Evolutionary conservation across 1,140 invertebrate species (phyloP).

Genomic region (Leptinotarsa texana): DNA sequence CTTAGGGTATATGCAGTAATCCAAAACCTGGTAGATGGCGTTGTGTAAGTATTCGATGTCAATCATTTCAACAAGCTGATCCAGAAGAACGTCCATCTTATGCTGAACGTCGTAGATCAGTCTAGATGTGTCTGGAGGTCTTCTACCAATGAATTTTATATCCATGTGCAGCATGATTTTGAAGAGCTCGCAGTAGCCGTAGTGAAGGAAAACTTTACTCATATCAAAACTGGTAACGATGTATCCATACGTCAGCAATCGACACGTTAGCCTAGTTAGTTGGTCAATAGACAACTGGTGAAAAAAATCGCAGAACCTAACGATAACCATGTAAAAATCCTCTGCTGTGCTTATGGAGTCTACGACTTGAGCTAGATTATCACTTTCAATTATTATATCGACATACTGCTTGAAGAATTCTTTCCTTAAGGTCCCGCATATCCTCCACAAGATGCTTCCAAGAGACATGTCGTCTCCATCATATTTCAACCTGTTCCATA

Average conservation of each 20-base stretch:
- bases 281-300: slow-evolving; percentile 16
- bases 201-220: slow-evolving; percentile 25
- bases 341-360: slow-evolving; percentile 20
- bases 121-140: slow-evolving; percentile 24
- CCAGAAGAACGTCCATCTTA: slow-evolving; percentile 17
- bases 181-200: slow-evolving; percentile 26
- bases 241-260: slow-evolving; percentile 20
- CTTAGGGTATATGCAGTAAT: slow-evolving; percentile 26
- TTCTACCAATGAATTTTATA: slow-evolving; percentile 21
- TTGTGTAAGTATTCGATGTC: slow-evolving; percentile 26
- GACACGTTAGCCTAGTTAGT: slow-evolving; percentile 17
- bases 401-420: slow-evolving; percentile 22
- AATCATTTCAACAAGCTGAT: slow-evolving; percentile 26
- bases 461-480: slow-evolving; percentile 24
- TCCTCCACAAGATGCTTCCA: slow-evolving; percentile 24
- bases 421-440: slow-evolving; percentile 21
- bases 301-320: slow-evolving; percentile 19
- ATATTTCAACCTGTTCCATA: slow-evolving; percentile 23
- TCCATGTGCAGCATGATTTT: slow-evolving; percentile 29
- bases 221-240: slow-evolving; percentile 19
- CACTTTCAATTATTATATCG: slow-evolving; percentile 29
- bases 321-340: slow-evolving; percentile 27
- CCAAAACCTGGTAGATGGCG: slow-evolving; percentile 20
- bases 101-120: slow-evolving; percentile 25
- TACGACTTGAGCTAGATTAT: slow-evolving; percentile 23